These are phyloP conservation scores for Mimumesa dahlbomi DNA, from an alignment of 2,888 invertebrate genomes.

Conservation along the genomic window DNA sequence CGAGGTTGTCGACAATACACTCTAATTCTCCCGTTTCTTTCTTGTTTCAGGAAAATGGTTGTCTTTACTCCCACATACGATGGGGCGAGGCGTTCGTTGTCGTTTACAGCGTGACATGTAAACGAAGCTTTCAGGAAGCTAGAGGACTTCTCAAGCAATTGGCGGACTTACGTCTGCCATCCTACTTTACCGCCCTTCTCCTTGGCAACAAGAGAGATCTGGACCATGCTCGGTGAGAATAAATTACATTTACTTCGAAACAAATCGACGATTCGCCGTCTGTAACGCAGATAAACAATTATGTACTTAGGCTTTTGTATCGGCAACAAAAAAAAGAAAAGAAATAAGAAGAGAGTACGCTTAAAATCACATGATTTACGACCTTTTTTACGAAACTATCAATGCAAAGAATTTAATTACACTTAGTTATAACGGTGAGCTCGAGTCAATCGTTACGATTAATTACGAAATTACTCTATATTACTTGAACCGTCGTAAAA, in stretches of 20 bases:
- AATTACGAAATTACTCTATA: neutral
- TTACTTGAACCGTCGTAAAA: no score
- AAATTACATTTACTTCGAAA: no score
- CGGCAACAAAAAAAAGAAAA: no score
- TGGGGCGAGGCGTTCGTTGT: constrained; percentile 93
- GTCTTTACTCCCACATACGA: constrained; percentile 88
- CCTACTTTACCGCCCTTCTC: constrained; percentile 88
- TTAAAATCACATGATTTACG: no score
- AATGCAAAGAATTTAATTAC: no score
- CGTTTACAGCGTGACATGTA: constrained; percentile 90
- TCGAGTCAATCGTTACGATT: neutral
- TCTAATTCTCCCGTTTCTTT: neutral
- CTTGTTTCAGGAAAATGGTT: constrained; percentile 85
- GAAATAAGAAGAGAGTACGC: no score
- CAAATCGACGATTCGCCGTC: no score
- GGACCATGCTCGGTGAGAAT: constrained; percentile 89
- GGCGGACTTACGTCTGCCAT: constrained; percentile 87
- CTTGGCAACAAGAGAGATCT: constrained; percentile 91
- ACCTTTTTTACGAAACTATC: no score
- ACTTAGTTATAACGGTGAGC: no score
- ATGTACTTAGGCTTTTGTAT: no score
- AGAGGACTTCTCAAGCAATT: constrained; percentile 87
- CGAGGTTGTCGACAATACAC: neutral
- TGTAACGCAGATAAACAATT: no score
- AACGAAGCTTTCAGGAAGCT: constrained; percentile 88